Evolutionary conservation across 1,140 invertebrate species (phyloP), one percentile per base, ranked within the genome.

Genomic region (Ptiloglossa arizonensis): DNA sequence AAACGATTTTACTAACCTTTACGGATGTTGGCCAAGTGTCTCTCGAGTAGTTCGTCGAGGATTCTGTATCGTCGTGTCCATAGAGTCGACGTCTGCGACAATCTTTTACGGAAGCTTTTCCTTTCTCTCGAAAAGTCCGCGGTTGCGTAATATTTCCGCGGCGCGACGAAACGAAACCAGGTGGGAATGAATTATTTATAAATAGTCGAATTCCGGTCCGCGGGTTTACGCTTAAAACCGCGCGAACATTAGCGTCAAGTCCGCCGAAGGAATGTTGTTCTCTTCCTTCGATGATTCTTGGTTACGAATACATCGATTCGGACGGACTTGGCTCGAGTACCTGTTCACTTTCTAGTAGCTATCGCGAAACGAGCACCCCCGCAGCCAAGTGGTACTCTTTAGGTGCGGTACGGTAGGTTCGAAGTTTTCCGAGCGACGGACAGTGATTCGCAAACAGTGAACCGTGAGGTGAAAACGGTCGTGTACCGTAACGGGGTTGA

Each of bases 41-140:
- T 27, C 32, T 38, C 5, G 44, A 64, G 24, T 17, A 35, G 27
- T 44, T 57, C 13, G 4, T 29, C 22, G 27, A 24, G 38, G n/a
- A 67, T 66, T 24, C 29, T 17, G 13, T 44, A 66, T 32, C 71
- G 1, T 22, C 13, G 5, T 50, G n/a, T 50, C n/a, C 5, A 17
- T 64, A 64, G 56, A 44, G 24, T 64, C 54, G 41, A 73, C 19
- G 4, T 22, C 17, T 38, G 29, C 9, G 2, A 66, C 44, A 56
- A 66, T 56, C 60, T 66, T 73, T 64, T 50, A 62, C 35, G 22
- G 29, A 60, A 27, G 6, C 24, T 29, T 27, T 29, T 22, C 2
- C 8, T 38, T 35, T 44, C 11, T 1, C 19, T 60, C 9, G 13
- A 50, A 13, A 71, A 22, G 4, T 27, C 22, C 17, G 17, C 27